These are phyloP conservation scores for Phenganax marumi DNA, from an alignment of 92 coral and sea anemone species.

Conservation along the genomic window DNA sequence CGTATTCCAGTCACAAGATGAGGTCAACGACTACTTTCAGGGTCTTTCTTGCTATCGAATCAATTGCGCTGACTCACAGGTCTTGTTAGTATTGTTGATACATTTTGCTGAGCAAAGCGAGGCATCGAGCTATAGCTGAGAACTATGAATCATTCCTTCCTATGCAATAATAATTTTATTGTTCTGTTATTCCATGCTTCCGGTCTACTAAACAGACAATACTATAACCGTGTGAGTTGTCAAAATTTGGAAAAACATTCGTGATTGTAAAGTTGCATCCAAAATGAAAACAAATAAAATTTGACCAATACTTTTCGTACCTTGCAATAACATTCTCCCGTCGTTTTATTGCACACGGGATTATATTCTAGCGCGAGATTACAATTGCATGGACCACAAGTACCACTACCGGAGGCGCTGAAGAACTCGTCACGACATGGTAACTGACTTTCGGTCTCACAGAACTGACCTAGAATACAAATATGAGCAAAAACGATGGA, in stretches of 20 bases:
- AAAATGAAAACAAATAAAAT: no score
- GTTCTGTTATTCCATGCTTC: no score
- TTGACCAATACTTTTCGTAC: conserved; percentile 42
- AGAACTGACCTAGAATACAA: conserved; percentile 68
- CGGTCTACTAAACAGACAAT: no score
- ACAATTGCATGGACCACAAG: conserved; percentile 94
- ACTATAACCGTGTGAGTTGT: neutral
- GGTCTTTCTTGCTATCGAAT: no score
- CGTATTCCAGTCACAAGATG: neutral
- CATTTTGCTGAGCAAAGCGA: no score
- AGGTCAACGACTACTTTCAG: no score
- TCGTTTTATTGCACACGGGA: conserved; percentile 85
- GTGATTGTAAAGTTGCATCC: no score
- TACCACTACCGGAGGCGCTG: conserved; percentile 76
- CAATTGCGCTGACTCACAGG: no score
- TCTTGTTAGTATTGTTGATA: no score
- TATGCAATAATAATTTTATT: no score
- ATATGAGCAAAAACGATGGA: neutral
- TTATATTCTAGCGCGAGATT: conserved; percentile 69
- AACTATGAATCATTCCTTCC: no score
- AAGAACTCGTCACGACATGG: conserved; percentile 83
- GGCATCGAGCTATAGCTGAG: no score
- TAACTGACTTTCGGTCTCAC: conserved; percentile 74
- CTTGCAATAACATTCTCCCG: conserved; percentile 89
- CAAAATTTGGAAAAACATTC: neutral